Base-by-base conservation (phyloP, 2,797 vertebrate species). In the Sebastes cheni region DNA sequence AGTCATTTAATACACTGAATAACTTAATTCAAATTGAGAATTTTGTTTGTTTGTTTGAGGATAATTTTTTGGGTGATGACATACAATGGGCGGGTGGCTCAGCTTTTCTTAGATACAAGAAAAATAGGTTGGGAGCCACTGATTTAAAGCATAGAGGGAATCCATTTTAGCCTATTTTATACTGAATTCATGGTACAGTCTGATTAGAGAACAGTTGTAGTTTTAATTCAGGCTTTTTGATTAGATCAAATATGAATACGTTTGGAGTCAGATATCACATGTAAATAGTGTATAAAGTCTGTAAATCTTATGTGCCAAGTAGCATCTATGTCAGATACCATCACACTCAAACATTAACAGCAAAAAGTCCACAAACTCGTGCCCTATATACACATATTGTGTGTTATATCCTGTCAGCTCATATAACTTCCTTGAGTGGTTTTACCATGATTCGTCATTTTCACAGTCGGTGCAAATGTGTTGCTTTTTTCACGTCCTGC, bases 401-500 rank as follows among this genome's bases (percentile, higher is more conserved):
- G 52, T 52, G 18, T 46, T 46, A 46, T n/a, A 52, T n/a, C 50
- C 58, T 10, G 14, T 59, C 52, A 65, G 50, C 61, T 69, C 65
- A 23, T 18, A 27, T 62, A 55, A 67, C 85, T 82, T 61, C 56
- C 55, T n/a, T 13, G 4, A 25, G n/a, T 32, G 22, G 36, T 66
- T 36, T 36, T 29, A 29, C 29, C 27, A 18, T 55, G 68, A 29
- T 59, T 79, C 13, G 14, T 80, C 71, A 78, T 77, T 87, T 85
- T 88, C 84, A 84, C 83, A 79, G 77, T 67, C 68, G 50, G 32
- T 36, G 55, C 56, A 42, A 84, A 78, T 70, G 59, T 72, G 81
- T 77, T 82, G 73, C 68, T 61, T 86, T 86, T 73, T 75, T 74
- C 73, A 32, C 30, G n/a, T 72, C 76, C 86, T 75, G 68, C 77